phyloP scores from a whole-genome alignment of 2,113 vertebrate genomes.

The Polyodon spathula region DNA sequence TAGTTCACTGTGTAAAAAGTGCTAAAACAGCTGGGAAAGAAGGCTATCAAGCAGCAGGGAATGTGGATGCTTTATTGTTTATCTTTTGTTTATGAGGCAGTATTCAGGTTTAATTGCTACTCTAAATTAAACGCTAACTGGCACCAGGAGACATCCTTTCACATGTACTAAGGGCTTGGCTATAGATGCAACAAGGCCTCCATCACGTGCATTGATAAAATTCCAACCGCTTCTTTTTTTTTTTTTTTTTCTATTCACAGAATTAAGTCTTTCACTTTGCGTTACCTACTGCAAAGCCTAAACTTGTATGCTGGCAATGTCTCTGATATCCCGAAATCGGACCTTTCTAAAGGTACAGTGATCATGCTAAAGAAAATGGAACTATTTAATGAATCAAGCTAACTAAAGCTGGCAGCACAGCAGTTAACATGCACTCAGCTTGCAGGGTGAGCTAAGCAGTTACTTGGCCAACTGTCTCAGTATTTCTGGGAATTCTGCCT shows the following conservation, averaged over 20 bases:
- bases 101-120: conserved; percentile 99
- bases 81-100: conserved; percentile 99
- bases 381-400: conserved; percentile 2
- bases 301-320: not conserved
- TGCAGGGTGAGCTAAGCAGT: conserved; percentile 74
- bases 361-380: not conserved
- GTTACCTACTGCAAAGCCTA: too few species aligned
- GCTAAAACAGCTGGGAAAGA: conserved; percentile 92
- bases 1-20: conserved; percentile 80
- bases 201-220: too few species aligned
- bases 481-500: conserved; percentile 79
- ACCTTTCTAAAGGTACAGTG: not conserved
- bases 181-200: too few species aligned
- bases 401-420: conserved; percentile 49
- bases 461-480: conserved; percentile 72
- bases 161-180: conserved; percentile 45
- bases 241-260: too few species aligned
- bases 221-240: too few species aligned
- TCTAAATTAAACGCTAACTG: conserved; percentile 99
- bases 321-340: not conserved
- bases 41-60: conserved; percentile 95
- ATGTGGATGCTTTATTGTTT: conserved; percentile 90
- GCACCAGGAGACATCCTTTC: conserved; percentile 83
- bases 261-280: too few species aligned
- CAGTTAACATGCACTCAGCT: conserved; percentile 63